Evolutionary conservation across 2,797 vertebrate genomes (phyloP), one percentile per base, ranked within the genome.

Genomic region (Sebastes cheni): DNA sequence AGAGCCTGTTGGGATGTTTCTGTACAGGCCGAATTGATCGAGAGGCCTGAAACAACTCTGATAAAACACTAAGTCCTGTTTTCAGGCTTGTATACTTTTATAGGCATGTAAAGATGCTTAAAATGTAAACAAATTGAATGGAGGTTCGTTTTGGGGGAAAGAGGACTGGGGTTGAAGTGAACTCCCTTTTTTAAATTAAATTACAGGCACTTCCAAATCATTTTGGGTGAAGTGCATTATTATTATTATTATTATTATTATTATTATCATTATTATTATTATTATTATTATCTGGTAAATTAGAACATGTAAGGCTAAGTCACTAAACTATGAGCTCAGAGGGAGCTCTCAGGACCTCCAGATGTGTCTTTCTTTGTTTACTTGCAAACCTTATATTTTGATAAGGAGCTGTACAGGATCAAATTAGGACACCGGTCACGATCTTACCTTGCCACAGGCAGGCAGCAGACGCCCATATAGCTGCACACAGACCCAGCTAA

Each of bases 381-480:
- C 42, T 27, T 34, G 58, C 56, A 54, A 16, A 54, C 56, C 6
- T 55, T 39, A 5, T 46, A 29, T 56, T 34, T 2, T 69, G 77
- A 27, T 27, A 60, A 58, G 22, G 56, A 75, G 75, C 32, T 29
- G 25, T 9, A 6, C 56, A 18, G 58, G 87, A 84, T 81, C 72
- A 70, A 34, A 85, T 80, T 73, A 67, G 82, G 84, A 85, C 78
- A 76, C n/a, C 55, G 20, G 76, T 88, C 80, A 76, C 66, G 77
- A 77, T 83, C 56, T 67, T 69, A 62, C 79, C 58, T 72, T 66
- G 80, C 71, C 71, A 65, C 58, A 67, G 70, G 46, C 79, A 34
- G 77, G 46, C 79, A 34, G 77, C 69, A 86, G 88, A 77, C 80
- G 71, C 77, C 75, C 56, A 39, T 39, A 74, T 29, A 71, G 67